Evolutionary conservation across 2,888 invertebrate genomes (phyloP), one percentile per base, ranked within the genome.

Genomic region (Dione vanillae): DNA sequence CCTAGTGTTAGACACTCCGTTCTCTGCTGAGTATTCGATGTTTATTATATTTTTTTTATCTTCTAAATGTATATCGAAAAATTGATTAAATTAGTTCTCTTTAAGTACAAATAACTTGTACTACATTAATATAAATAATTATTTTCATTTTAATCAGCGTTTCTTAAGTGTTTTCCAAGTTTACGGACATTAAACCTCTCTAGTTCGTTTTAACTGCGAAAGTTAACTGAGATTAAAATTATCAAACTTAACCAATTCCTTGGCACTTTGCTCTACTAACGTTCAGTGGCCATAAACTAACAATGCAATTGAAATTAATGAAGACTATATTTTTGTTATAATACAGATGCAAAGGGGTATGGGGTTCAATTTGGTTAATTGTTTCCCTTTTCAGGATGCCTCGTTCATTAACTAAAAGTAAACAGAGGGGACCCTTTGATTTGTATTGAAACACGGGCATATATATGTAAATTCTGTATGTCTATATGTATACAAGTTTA

Each of bases 351-450:
- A 7, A 56, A 56, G 16, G 40, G 54, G 54, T 37, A n/a, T n/a
- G 35, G 16, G n/a, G 37, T 56, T 40, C 27, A 45, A 45, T 61
- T 45, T 16, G 11, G 45, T 35, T 45, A 61, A 45, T 45, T 61
- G 61, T 61, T 61, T 45, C 45, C 45, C 61, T 8, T 43, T 35
- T 11, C 27, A 45, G 45, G 45, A 45, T 61, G 35, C 61, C n/a
- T 45, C 35, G 61, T 45, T 61, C 35, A 16, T 61, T 45, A 27
- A 45, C 61, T 43, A 61, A 45, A 45, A 45, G 43, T 35, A 61
- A 61, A 61, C 20, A 61, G 45, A 61, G 61, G 45, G 45, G 16
- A 45, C 61, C 61, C 61, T 61, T 61, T 45, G 61, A 45, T 61
- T 45, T 35, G 9, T 35, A 45, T 61, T 27, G n/a, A 61, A 8